These are phyloP conservation scores for Orchesella cincta DNA, from an alignment of 1,140 invertebrate genomes.

Conservation along the genomic window DNA sequence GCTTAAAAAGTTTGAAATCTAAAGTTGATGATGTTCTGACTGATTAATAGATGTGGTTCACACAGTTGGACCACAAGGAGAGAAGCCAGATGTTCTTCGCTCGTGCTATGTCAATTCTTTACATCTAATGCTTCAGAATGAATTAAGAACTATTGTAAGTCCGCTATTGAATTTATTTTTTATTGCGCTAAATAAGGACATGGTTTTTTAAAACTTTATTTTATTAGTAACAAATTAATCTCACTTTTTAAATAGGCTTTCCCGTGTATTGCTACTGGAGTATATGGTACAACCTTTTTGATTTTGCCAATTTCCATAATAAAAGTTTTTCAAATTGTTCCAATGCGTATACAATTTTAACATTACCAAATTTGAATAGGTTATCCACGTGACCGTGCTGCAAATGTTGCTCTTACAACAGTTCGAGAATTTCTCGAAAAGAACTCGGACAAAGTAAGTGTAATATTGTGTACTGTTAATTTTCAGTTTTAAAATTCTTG, in stretches of 20 bases:
- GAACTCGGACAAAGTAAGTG: conserved; percentile 61
- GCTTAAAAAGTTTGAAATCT: neutral
- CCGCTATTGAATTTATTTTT: neutral
- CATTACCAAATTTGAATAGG: conserved; percentile 55
- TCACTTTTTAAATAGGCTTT: conserved; percentile 61
- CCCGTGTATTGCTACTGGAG: conserved; percentile 62
- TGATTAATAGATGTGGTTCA: conserved; percentile 58
- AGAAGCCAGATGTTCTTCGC: conserved; percentile 54
- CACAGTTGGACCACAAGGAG: conserved; percentile 59
- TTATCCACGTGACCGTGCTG: conserved; percentile 75
- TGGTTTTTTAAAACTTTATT: conserved; percentile 22
- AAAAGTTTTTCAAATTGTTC: no score
- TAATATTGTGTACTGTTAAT: neutral
- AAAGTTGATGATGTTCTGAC: neutral
- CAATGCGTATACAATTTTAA: no score
- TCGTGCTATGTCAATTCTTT: conserved; percentile 56
- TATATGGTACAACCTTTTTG: conserved; percentile 57
- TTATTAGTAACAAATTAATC: no score
- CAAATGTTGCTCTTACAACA: conserved; percentile 69
- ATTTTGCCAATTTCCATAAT: no score
- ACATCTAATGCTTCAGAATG: conserved; percentile 54
- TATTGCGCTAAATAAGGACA: neutral
- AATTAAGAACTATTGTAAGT: conserved; percentile 56
- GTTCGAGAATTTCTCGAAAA: conserved; percentile 69
- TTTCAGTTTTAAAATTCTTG: neutral